A percentile compares a stretch with the other conserved stretches of the same genome.
Evolutionary conservation across 64 coral and sea anemone species (phyloP).

Genomic region (Montipora foliosa): DNA sequence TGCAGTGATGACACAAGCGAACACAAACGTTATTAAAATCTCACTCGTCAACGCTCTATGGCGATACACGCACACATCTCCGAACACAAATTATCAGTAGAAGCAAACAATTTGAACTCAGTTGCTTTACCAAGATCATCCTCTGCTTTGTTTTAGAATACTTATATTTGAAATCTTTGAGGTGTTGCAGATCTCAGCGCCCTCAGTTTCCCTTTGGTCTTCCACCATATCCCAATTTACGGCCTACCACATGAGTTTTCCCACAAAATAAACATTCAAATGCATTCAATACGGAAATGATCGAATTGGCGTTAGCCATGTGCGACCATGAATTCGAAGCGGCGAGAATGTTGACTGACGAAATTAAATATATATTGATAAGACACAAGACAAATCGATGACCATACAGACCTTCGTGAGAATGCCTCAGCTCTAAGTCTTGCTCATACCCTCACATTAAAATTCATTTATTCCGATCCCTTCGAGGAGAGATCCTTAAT

Average conservation of each 20-base stretch:
- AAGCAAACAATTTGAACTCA: no score
- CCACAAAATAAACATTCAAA: background rate
- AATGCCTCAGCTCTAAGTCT: background rate
- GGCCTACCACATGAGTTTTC: background rate
- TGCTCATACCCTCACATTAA: background rate
- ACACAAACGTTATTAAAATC: background rate
- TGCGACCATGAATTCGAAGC: no score
- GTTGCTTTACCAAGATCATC: no score
- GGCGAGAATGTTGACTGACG: no score
- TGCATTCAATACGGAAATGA: slow-evolving; percentile 2
- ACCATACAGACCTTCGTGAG: background rate
- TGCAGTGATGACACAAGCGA: slow-evolving; percentile 26
- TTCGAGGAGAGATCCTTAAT: background rate
- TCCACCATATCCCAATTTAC: no score
- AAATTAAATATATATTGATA: no score
- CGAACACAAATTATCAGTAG: no score
- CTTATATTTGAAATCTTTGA: no score
- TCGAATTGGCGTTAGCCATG: no score
- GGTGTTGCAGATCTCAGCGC: no score
- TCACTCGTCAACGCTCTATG: background rate
- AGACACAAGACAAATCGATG: background rate
- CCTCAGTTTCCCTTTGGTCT: no score
- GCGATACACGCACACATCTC: background rate
- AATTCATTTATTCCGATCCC: background rate
- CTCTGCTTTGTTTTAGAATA: no score